phyloP scores from a whole-genome alignment of 2,113 vertebrate species.

The Martes martes region DNA sequence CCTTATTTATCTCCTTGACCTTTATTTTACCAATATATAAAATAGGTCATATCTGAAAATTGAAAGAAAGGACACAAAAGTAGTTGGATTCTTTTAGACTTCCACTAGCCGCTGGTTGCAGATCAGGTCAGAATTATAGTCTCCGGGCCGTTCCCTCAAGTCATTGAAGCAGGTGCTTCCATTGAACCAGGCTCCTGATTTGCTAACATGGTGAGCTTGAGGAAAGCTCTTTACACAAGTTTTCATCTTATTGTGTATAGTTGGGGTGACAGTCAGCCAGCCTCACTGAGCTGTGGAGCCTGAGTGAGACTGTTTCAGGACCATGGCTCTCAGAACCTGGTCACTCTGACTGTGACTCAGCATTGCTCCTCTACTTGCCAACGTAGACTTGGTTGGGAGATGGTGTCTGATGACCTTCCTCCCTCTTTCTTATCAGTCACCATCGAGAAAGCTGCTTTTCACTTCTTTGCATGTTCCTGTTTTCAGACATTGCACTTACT shows the following conservation, averaged over 20 bases:
- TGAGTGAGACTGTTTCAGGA: not conserved
- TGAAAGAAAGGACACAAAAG: not conserved
- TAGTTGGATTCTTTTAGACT: not conserved
- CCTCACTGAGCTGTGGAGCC: not conserved
- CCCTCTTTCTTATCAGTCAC: not conserved
- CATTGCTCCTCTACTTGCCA: not conserved
- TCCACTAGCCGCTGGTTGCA: not conserved
- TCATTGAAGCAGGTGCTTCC: not conserved
- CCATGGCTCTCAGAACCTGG: not conserved
- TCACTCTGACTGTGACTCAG: no score
- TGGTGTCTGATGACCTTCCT: not conserved
- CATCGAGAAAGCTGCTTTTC: not conserved
- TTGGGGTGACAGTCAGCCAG: fast-evolving
- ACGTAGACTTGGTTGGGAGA: not conserved
- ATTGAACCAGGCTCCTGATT: not conserved
- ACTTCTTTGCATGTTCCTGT: not conserved
- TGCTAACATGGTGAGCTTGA: not conserved
- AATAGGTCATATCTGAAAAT: not conserved
- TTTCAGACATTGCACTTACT: not conserved
- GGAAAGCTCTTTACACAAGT: no score
- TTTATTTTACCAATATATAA: not conserved
- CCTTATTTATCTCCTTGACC: not conserved
- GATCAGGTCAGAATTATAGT: not conserved
- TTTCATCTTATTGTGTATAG: not conserved
- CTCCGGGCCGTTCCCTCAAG: not conserved